phyloP scores from a whole-genome alignment of 2,113 vertebrate species.

The Butorides virescens region DNA sequence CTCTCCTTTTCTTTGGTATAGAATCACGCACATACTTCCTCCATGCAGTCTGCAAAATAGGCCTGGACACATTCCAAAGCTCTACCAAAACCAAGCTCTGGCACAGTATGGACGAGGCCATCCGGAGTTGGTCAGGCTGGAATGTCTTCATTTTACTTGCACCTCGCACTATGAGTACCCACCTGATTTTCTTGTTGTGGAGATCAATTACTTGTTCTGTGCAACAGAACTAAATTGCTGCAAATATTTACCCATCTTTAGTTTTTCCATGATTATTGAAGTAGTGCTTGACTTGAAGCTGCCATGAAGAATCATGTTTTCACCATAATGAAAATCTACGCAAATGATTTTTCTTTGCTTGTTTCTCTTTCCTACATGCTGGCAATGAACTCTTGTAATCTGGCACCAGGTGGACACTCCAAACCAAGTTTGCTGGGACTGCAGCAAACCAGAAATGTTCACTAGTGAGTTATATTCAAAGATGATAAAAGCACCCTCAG shows the following conservation, averaged over 20 bases:
- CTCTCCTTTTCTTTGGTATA: background rate
- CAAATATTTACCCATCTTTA: background rate
- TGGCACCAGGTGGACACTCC: background rate
- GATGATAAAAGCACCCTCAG: background rate
- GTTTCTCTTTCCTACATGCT: background rate
- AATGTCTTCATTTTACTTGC: background rate
- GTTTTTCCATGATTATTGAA: background rate
- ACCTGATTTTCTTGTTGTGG: background rate
- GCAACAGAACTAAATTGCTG: background rate
- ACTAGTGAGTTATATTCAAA: background rate
- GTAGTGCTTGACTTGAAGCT: background rate
- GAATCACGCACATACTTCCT: background rate
- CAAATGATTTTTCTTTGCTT: background rate
- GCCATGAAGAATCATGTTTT: background rate
- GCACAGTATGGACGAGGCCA: fast-evolving
- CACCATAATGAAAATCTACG: background rate
- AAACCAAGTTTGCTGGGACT: background rate
- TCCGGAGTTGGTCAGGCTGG: background rate
- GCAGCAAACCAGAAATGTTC: background rate
- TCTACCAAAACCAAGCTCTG: background rate
- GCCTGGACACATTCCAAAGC: background rate
- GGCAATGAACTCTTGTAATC: background rate
- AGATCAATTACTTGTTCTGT: background rate
- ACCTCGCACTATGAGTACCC: background rate
- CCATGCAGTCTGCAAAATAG: background rate